A percentile compares a stretch with the other conserved stretches of the same genome.
phyloP scores from a whole-genome alignment of 1,140 invertebrate genomes.

The Sminthurides bifidus region DNA sequence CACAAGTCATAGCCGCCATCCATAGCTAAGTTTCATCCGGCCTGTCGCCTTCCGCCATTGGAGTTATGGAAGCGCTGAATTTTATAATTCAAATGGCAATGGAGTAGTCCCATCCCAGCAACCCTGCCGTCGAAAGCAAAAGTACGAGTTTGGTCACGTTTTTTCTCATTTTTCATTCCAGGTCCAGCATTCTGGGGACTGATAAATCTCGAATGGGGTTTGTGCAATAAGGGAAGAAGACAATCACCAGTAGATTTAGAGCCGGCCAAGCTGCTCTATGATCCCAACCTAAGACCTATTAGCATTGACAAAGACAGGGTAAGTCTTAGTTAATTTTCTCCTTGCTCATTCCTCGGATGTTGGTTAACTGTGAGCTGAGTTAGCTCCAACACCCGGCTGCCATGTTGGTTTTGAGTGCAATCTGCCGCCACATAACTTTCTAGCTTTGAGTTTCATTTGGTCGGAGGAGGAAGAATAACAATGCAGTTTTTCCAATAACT shows the following conservation, averaged over 20 bases:
- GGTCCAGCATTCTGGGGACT: constrained; percentile 93
- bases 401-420: too few species aligned
- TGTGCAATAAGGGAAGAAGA: constrained; percentile 82
- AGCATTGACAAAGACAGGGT: constrained; percentile 85
- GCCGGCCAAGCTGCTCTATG: constrained; percentile 80
- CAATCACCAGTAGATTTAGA: constrained; percentile 94
- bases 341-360: not conserved
- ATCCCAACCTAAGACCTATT: constrained; percentile 76
- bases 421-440: too few species aligned
- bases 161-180: constrained; percentile 40
- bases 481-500: not conserved
- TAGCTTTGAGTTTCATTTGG: too few species aligned
- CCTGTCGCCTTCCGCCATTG: not conserved
- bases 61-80: too few species aligned
- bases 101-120: too few species aligned
- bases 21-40: not conserved
- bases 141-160: not conserved
- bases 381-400: too few species aligned
- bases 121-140: not conserved
- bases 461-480: too few species aligned
- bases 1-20: not conserved
- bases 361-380: not conserved
- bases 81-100: too few species aligned
- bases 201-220: constrained; percentile 90
- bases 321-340: constrained; percentile 32